Conservation (phyloP, 2,797 vertebrate genomes). For the Xyrichtys novacula region DNA sequence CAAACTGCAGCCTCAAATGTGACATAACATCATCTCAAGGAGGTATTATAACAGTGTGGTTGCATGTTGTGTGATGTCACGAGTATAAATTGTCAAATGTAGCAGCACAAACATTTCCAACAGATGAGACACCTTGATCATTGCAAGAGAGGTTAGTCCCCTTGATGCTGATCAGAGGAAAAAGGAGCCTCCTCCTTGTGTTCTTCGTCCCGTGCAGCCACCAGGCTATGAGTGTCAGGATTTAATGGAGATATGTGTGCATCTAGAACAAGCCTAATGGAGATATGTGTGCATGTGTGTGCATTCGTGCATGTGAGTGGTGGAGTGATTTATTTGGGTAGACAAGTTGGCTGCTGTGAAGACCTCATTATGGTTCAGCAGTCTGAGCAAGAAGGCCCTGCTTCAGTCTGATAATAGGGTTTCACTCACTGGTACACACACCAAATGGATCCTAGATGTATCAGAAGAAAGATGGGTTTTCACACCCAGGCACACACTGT, state of each 20-base stretch:
- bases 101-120: not conserved
- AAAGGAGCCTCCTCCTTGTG: slow-evolving; percentile 38
- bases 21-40: not conserved
- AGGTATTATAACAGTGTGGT: no score
- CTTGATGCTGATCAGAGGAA: not conserved
- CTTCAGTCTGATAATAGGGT: slow-evolving; percentile 81
- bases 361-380: slow-evolving; percentile 84
- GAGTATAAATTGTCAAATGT: no score
- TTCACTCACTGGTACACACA: slow-evolving; percentile 77
- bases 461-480: slow-evolving; percentile 69
- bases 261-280: slow-evolving; percentile 47
- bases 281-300: slow-evolving; percentile 35
- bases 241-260: slow-evolving; percentile 68
- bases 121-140: not conserved
- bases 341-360: slow-evolving; percentile 81
- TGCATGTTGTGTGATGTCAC: no score
- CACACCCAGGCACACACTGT: slow-evolving; percentile 38
- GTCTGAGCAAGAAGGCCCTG: slow-evolving; percentile 75
- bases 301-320: slow-evolving; percentile 33
- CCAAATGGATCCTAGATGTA: slow-evolving; percentile 74
- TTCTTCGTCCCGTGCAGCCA: slow-evolving; percentile 49
- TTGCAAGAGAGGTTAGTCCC: not conserved
- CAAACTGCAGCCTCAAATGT: not conserved
- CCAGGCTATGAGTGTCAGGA: slow-evolving; percentile 53
- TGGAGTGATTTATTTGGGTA: slow-evolving; percentile 82